A percentile compares a stretch with the other conserved stretches of the same genome.
These are phyloP conservation scores for Parnassius glacialis DNA, from an alignment of 2,888 invertebrate genomes.

Conservation along the genomic window DNA sequence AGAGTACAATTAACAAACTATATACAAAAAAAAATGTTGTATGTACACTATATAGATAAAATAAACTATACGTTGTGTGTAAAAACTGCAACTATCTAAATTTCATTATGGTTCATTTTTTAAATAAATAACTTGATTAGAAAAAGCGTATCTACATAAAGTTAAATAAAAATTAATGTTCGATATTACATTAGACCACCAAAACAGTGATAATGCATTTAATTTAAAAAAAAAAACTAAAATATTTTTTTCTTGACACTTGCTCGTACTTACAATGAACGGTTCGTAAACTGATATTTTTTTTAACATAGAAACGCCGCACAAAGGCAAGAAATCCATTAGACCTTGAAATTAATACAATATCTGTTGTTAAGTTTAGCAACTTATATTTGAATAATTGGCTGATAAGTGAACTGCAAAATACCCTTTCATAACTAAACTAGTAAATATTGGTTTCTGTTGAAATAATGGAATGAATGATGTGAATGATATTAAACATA, in stretches of 20 bases:
- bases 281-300: constrained; percentile 41
- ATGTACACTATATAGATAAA: too few relatives aligned
- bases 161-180: constrained; percentile 19
- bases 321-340: constrained; percentile 61
- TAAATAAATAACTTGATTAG: too few relatives aligned
- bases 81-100: too few relatives aligned
- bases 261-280: constrained; percentile 76
- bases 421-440: not conserved
- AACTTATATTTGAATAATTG: too few relatives aligned
- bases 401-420: too few relatives aligned
- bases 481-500: constrained; percentile 2
- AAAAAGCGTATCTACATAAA: not conserved
- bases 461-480: not conserved
- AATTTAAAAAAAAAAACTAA: constrained; percentile 14
- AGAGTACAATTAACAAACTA: too few relatives aligned
- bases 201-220: constrained; percentile 56
- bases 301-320: constrained; percentile 59
- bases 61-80: too few relatives aligned
- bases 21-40: too few relatives aligned
- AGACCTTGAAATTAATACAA: constrained; percentile 34
- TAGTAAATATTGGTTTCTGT: not conserved
- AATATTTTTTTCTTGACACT: constrained; percentile 67
- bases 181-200: constrained; percentile 35
- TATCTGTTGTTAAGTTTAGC: constrained; percentile 26
- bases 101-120: too few relatives aligned